Evolutionary conservation across 1,140 invertebrate species (phyloP).

Genomic region (Papilio helenus): DNA sequence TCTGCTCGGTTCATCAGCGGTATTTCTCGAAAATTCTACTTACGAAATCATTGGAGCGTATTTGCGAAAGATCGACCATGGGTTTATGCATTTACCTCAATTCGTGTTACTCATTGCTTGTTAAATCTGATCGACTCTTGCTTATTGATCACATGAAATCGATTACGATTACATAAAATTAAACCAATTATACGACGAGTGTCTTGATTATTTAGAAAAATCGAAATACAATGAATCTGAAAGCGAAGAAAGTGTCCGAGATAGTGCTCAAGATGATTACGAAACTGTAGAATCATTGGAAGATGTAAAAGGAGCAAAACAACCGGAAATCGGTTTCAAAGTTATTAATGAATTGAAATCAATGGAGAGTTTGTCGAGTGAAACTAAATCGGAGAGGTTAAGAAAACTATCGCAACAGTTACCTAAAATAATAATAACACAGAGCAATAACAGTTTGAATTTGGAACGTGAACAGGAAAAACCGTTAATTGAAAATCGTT

Average conservation of each 20-base stretch:
- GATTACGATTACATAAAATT: slow-evolving; percentile 49
- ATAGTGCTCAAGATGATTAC: slow-evolving; percentile 44
- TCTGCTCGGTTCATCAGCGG: neutral
- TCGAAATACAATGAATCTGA: slow-evolving; percentile 43
- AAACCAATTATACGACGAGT: slow-evolving; percentile 72
- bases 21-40: slow-evolving; percentile 6
- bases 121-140: neutral
- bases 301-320: slow-evolving; percentile 37
- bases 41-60: neutral
- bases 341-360: slow-evolving; percentile 61
- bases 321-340: slow-evolving; percentile 50
- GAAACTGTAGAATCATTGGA: slow-evolving; percentile 58
- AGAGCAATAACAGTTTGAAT: slow-evolving; percentile 68
- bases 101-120: neutral
- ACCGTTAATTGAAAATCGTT: slow-evolving; percentile 39
- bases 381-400: slow-evolving; percentile 64
- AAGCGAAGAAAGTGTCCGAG: slow-evolving; percentile 40
- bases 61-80: slow-evolving; percentile 14
- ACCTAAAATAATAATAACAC: slow-evolving; percentile 75
- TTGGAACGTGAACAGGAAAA: slow-evolving; percentile 45
- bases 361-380: slow-evolving; percentile 52
- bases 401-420: slow-evolving; percentile 68
- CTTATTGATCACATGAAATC: neutral
- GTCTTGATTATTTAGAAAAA: slow-evolving; percentile 67
- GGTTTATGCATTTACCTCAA: neutral